These are phyloP conservation scores for Colletes latitarsis DNA, from an alignment of 1,140 invertebrate species.

Conservation along the genomic window DNA sequence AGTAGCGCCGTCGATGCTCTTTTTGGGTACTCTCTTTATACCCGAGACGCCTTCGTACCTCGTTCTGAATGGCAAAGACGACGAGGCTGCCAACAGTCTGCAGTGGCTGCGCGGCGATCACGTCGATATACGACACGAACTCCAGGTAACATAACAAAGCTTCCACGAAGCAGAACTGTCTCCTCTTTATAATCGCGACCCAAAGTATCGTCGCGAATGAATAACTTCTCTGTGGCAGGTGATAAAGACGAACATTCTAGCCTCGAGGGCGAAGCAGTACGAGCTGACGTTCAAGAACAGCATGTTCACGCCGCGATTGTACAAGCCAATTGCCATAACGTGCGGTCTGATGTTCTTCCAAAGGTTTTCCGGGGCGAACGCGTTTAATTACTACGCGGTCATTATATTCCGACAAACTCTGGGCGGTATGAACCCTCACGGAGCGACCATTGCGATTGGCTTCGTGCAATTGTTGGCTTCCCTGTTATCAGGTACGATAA, in stretches of 20 bases:
- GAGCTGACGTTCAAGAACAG: constrained; percentile 80
- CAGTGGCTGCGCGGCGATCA: constrained; percentile 89
- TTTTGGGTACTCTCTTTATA: constrained; percentile 86
- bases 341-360: constrained; percentile 93
- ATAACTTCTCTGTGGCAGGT: constrained; percentile 62
- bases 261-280: constrained; percentile 78
- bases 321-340: constrained; percentile 88
- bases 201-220: background rate
- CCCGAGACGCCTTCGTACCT: constrained; percentile 93
- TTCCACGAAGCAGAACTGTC: background rate
- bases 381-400: constrained; percentile 92
- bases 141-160: constrained; percentile 72
- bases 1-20: constrained; percentile 86
- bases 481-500: constrained; percentile 84
- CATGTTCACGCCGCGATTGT: constrained; percentile 82
- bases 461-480: constrained; percentile 90
- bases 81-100: constrained; percentile 88
- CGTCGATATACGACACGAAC: constrained; percentile 87
- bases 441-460: constrained; percentile 89
- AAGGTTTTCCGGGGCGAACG: constrained; percentile 90
- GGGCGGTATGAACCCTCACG: constrained; percentile 90
- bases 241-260: constrained; percentile 79
- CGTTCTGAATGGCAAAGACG: constrained; percentile 87
- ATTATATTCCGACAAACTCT: constrained; percentile 90
- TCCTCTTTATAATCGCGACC: background rate